A percentile compares a stretch with the other conserved stretches of the same genome.
Conservation (phyloP, 2,797 vertebrate species). For the Tarsius wallacei region DNA sequence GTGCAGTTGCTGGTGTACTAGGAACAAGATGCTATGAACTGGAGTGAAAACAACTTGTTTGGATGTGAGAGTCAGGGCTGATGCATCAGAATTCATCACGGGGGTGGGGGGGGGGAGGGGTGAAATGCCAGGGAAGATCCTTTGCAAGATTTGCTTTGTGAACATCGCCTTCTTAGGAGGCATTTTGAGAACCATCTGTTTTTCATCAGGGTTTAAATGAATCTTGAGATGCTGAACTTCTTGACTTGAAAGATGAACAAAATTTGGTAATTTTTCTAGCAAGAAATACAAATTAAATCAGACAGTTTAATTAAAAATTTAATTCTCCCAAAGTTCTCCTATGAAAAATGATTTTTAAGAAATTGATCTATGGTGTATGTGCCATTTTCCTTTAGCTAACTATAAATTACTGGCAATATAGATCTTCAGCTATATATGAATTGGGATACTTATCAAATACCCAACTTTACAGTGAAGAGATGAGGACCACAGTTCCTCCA, state of each 20-base stretch:
- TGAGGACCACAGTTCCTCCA: neutral
- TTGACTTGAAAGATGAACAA: neutral
- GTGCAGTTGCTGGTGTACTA: neutral
- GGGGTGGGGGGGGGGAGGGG: too few species aligned
- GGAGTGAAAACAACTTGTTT: neutral
- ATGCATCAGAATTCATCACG: neutral
- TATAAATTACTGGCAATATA: neutral
- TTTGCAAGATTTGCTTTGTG: neutral
- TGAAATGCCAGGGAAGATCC: neutral
- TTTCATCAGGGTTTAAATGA: neutral
- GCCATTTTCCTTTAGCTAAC: neutral
- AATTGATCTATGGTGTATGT: neutral
- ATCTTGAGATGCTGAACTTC: neutral
- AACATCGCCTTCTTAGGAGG: neutral
- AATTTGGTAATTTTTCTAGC: constrained; percentile 15
- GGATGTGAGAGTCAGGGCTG: neutral
- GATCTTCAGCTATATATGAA: neutral
- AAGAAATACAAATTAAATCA: constrained; percentile 38
- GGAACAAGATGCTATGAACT: neutral
- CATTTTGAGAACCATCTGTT: neutral
- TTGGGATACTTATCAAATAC: neutral
- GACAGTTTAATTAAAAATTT: neutral
- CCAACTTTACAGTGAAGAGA: neutral
- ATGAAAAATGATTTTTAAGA: neutral
- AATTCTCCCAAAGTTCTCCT: neutral